Conservation (phyloP, 2,797 vertebrate genomes). For the Pseudocheirus occidentalis region DNA sequence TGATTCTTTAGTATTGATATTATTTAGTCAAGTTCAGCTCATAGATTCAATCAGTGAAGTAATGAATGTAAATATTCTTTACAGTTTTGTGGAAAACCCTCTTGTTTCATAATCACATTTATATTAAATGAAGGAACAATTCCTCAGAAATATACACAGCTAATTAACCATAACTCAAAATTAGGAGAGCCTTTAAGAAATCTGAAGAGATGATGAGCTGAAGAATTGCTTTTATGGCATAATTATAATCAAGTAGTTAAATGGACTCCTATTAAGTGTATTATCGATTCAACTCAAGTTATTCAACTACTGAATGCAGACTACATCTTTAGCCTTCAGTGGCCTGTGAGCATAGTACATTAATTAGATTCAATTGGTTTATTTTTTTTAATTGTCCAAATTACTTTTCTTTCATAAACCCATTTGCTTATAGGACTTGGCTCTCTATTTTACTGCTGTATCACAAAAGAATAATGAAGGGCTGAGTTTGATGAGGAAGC, state of each 20-base stretch:
- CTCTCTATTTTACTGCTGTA: conserved; percentile 1
- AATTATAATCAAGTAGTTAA: conserved; percentile 60
- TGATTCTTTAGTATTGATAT: background rate
- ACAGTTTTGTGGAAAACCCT: conserved; percentile 25
- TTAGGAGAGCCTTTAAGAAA: conserved; percentile 57
- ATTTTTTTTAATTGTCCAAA: conserved; percentile 49
- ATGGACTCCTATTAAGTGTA: conserved; percentile 56
- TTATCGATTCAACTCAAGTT: conserved; percentile 61
- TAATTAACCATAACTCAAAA: conserved; percentile 58
- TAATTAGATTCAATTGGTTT: conserved; percentile 48
- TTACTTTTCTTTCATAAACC: background rate
- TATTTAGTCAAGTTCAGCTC: background rate
- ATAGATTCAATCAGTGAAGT: background rate
- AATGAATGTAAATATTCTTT: background rate
- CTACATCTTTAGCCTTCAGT: background rate
- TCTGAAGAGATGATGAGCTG: conserved; percentile 27
- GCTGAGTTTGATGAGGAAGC: conserved; percentile 8
- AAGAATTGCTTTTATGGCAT: conserved; percentile 56
- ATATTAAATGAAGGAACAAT: conserved; percentile 44
- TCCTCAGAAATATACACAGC: conserved; percentile 53
- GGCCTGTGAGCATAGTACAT: conserved; percentile 30
- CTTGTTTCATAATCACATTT: conserved; percentile 21
- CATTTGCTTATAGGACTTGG: background rate
- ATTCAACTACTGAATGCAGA: conserved; percentile 34
- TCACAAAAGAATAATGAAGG: background rate